A percentile compares a stretch with the other conserved stretches of the same genome.
Evolutionary conservation across 2,888 invertebrate species (phyloP).

Genomic region (Ormyrus rosae): DNA sequence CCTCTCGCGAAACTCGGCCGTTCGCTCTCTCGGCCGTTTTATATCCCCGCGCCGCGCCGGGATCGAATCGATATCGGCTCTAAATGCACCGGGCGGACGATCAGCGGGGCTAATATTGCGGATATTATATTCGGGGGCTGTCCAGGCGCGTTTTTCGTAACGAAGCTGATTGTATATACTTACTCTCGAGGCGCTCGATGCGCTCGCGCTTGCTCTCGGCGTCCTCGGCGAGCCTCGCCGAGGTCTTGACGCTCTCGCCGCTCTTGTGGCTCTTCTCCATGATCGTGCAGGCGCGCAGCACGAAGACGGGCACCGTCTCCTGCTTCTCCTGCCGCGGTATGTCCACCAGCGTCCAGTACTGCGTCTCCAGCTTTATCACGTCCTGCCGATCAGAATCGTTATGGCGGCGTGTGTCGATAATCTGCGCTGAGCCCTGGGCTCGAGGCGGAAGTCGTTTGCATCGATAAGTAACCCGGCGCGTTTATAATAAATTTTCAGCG

Average conservation of each 20-base stretch:
- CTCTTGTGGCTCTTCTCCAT: conserved; percentile 95
- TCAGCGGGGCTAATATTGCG: not conserved
- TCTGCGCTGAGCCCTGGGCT: not conserved
- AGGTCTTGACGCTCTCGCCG: conserved; percentile 91
- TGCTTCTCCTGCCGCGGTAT: conserved; percentile 96
- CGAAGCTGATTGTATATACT: conserved; percentile 60
- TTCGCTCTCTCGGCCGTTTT: not conserved
- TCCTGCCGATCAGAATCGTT: conserved; percentile 79
- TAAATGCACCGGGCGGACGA: not conserved
- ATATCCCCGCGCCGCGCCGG: not conserved
- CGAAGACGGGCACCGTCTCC: conserved; percentile 94
- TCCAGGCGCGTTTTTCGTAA: not conserved
- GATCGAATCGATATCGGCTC: not conserved
- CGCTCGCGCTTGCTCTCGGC: conserved; percentile 90
- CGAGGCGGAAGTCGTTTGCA: not conserved
- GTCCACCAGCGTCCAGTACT: conserved; percentile 95
- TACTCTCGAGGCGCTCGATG: conserved; percentile 91
- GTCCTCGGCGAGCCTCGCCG: conserved; percentile 89
- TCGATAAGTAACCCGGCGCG: too few species aligned
- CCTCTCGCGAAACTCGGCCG: not conserved
- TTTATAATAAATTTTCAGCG: too few species aligned
- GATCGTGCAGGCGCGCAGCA: conserved; percentile 91
- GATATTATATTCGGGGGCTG: not conserved
- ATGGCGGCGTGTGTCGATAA: not conserved
- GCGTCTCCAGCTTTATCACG: conserved; percentile 92